Conservation (phyloP, 2,797 vertebrate genomes). For the Coregonus suidteri region DNA sequence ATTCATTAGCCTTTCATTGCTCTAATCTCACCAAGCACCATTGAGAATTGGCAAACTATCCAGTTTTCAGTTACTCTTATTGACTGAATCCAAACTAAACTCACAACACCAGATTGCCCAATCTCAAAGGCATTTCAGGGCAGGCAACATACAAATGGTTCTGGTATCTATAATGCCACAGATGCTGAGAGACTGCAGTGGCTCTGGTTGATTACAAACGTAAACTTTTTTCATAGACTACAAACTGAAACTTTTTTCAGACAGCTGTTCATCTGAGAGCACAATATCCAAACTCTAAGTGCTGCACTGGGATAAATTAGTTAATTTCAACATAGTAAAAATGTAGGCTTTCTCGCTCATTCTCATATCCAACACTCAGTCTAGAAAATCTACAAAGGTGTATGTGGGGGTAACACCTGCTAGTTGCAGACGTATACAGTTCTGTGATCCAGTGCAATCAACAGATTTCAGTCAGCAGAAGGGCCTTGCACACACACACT, state of each 20-base stretch:
- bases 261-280: conserved; percentile 11
- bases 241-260: background rate
- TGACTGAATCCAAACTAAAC: background rate
- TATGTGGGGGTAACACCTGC: background rate
- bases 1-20: background rate
- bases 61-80: background rate
- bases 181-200: background rate
- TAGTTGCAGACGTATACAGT: background rate
- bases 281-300: background rate
- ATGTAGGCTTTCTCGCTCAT: background rate
- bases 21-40: background rate
- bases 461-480: background rate
- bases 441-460: too few species aligned
- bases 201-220: background rate
- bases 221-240: background rate
- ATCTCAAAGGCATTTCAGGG: background rate
- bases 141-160: conserved; percentile 5
- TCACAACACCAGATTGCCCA: conserved; percentile 5
- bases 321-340: background rate
- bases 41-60: background rate
- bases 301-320: background rate
- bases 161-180: conserved; percentile 13
- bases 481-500: background rate
- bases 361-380: background rate
- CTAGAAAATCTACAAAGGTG: conserved; percentile 1